Conservation (phyloP, 1,140 invertebrate genomes). For the Trichomalopsis sarcophagae region DNA sequence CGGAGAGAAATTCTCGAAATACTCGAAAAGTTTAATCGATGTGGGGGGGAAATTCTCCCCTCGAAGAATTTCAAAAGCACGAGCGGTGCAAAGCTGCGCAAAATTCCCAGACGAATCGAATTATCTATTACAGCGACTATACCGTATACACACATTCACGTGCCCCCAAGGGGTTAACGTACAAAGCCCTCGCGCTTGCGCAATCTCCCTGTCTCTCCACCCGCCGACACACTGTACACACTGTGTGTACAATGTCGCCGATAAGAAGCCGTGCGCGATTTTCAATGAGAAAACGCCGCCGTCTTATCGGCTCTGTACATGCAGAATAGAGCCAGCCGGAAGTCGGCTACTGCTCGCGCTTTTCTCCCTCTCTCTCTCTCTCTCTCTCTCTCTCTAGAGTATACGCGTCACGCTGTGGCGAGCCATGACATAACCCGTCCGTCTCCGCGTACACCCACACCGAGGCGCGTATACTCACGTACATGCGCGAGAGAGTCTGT, state of each 20-base stretch:
- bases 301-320: not conserved
- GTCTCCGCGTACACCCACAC: not conserved
- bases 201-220: not conserved
- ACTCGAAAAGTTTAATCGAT: not conserved
- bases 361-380: not conserved
- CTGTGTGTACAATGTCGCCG: not conserved
- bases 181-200: not conserved
- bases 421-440: conserved; percentile 28
- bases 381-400: not conserved
- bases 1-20: not conserved
- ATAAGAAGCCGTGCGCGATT: conserved; percentile 26
- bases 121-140: not conserved
- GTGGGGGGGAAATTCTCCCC: not conserved
- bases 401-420: not conserved
- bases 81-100: too few species aligned
- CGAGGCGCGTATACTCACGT: not conserved
- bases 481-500: not conserved
- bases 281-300: conserved; percentile 27
- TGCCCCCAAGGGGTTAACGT: not conserved
- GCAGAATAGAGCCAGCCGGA: not conserved
- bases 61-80: not conserved
- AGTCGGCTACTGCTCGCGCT: conserved; percentile 17
- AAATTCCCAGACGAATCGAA: not conserved
- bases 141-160: not conserved
- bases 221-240: not conserved